Evolutionary conservation across 2,888 invertebrate genomes (phyloP).

Genomic region (Cabera pusaria): DNA sequence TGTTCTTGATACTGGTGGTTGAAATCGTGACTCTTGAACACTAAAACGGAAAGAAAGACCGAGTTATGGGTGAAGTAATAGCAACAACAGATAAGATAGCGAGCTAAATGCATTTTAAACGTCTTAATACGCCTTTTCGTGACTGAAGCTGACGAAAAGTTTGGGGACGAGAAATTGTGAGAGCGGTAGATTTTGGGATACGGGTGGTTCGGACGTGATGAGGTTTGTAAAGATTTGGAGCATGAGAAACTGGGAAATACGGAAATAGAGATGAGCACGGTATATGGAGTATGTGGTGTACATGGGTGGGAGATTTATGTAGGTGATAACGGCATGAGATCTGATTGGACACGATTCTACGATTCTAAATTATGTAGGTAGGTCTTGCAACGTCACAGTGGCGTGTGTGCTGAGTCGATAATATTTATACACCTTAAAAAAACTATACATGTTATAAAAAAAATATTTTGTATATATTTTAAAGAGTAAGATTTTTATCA

Average conservation of each 20-base stretch:
- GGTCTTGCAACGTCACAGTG: too few species aligned
- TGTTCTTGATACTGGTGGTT: slow-evolving; percentile 86
- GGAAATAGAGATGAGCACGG: slow-evolving; percentile 47
- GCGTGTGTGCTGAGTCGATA: too few species aligned
- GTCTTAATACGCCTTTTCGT: slow-evolving; percentile 80
- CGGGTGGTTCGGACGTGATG: slow-evolving; percentile 65
- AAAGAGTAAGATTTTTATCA: too few species aligned
- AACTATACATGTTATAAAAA: too few species aligned
- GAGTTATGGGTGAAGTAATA: slow-evolving; percentile 78
- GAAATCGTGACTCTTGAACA: slow-evolving; percentile 92
- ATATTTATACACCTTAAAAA: too few species aligned
- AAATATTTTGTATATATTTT: too few species aligned
- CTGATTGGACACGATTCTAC: too few species aligned
- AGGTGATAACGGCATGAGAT: too few species aligned
- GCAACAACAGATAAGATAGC: slow-evolving; percentile 76
- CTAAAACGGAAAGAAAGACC: slow-evolving; percentile 88
- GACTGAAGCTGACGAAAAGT: slow-evolving; percentile 74
- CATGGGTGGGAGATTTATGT: slow-evolving; percentile 8
- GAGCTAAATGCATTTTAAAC: slow-evolving; percentile 80
- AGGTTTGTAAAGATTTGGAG: slow-evolving; percentile 61
- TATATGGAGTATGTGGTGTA: not conserved
- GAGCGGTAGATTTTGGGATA: slow-evolving; percentile 64
- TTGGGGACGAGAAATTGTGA: slow-evolving; percentile 64
- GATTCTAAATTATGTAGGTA: too few species aligned
- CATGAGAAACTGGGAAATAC: slow-evolving; percentile 68